phyloP scores from a whole-genome alignment of 2,113 vertebrate genomes.

The Numida meleagris region DNA sequence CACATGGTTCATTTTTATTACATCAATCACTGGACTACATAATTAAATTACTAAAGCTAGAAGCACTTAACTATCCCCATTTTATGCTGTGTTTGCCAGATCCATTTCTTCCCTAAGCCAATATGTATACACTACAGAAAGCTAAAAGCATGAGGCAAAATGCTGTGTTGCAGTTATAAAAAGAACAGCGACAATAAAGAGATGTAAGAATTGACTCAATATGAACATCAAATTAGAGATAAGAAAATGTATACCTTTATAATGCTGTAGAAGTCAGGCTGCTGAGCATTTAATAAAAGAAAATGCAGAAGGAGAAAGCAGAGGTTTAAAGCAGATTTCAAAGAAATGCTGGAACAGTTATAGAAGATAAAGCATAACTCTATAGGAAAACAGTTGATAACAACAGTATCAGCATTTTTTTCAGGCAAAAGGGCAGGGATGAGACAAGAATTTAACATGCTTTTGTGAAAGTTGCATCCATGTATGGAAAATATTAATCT shows the following conservation, averaged over 20 bases:
- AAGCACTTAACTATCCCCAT: conserved; percentile 47
- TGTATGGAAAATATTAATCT: not conserved
- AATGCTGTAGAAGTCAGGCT: conserved; percentile 79
- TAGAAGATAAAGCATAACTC: conserved; percentile 64
- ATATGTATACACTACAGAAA: not conserved
- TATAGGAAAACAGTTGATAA: conserved; percentile 51
- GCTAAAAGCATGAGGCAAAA: not conserved
- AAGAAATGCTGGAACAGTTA: conserved; percentile 67
- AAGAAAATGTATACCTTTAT: conserved; percentile 76
- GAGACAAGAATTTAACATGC: not conserved
- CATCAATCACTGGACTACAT: conserved; percentile 38
- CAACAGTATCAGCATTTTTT: conserved; percentile 39
- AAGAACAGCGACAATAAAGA: not conserved
- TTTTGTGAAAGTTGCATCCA: not conserved
- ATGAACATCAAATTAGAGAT: conserved; percentile 21
- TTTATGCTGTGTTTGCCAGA: conserved; percentile 22
- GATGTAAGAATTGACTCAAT: not conserved
- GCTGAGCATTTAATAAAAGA: conserved; percentile 68
- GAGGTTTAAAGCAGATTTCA: conserved; percentile 74
- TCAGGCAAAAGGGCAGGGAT: conserved; percentile 20
- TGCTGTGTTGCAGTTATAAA: not conserved
- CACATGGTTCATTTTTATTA: conserved; percentile 56
- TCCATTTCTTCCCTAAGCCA: conserved; percentile 13
- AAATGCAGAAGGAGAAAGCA: conserved; percentile 76
- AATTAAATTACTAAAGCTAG: conserved; percentile 71